These are phyloP conservation scores for Elysia chlorotica DNA, from an alignment of 1,140 invertebrate genomes.

Conservation along the genomic window DNA sequence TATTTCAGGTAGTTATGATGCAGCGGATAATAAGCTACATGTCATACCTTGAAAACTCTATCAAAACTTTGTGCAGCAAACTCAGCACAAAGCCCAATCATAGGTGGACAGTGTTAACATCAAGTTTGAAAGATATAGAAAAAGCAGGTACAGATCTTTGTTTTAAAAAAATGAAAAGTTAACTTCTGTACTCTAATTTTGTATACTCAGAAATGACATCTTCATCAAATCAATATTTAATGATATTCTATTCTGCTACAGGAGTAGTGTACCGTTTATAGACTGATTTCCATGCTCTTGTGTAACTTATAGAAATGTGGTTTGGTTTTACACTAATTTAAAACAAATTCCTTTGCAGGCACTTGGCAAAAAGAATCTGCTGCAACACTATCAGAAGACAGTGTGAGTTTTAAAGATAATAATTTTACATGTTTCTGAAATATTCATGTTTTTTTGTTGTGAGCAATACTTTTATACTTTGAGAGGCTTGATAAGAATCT, in stretches of 20 bases:
- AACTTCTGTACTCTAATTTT: no score
- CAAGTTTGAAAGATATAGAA: conserved; percentile 14
- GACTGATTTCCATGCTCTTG: no score
- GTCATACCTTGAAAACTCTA: conserved; percentile 35
- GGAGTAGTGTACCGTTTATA: no score
- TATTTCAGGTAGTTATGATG: conserved; percentile 38
- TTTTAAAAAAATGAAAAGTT: no score
- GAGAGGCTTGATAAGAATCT: background rate
- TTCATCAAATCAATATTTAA: no score
- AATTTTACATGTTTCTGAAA: no score
- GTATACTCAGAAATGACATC: no score
- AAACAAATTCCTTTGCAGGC: conserved; percentile 12
- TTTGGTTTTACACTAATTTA: no score
- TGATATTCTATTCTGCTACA: no score
- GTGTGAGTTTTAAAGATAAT: conserved; percentile 4
- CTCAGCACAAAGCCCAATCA: conserved; percentile 6
- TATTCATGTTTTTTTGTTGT: no score
- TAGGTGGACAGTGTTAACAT: conserved; percentile 17
- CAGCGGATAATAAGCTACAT: conserved; percentile 38
- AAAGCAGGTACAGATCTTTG: conserved; percentile 18
- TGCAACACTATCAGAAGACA: conserved; percentile 7
- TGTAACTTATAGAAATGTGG: no score
- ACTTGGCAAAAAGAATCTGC: conserved; percentile 2
- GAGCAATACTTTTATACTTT: no score
- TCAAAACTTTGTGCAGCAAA: conserved; percentile 18